phyloP scores from a whole-genome alignment of 2,888 invertebrate genomes.

The Pheosia gnoma region DNA sequence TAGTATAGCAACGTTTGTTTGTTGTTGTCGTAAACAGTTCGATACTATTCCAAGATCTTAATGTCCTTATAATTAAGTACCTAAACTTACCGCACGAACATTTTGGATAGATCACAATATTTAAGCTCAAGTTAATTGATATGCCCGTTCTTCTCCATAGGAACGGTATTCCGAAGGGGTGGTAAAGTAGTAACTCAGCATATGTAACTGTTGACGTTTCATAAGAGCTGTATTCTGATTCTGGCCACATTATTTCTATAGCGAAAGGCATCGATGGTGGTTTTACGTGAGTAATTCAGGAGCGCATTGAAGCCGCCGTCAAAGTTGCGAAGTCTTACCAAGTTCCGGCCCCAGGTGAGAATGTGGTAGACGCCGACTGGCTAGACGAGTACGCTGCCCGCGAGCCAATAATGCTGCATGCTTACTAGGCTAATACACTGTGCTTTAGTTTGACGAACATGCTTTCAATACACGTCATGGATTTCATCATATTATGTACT shows the following conservation, averaged over 20 bases:
- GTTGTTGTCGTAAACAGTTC: no score
- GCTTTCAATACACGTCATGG: neutral
- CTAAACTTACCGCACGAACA: no score
- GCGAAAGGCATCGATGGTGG: slow-evolving; percentile 65
- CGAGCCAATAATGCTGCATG: slow-evolving; percentile 72
- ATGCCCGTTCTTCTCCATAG: no score
- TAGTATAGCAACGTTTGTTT: neutral
- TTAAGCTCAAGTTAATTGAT: no score
- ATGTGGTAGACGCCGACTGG: slow-evolving; percentile 82
- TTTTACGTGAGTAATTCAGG: slow-evolving; percentile 67
- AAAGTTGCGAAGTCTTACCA: slow-evolving; percentile 81
- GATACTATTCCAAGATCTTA: no score
- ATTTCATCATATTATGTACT: no score
- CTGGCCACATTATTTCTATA: slow-evolving; percentile 22
- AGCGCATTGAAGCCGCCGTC: slow-evolving; percentile 62
- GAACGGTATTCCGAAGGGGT: no score
- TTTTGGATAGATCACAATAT: no score
- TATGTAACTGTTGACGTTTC: no score
- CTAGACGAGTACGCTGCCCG: slow-evolving; percentile 69
- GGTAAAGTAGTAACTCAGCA: no score
- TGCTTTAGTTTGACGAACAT: slow-evolving; percentile 17
- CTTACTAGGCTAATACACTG: slow-evolving; percentile 51
- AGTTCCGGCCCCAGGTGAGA: slow-evolving; percentile 81
- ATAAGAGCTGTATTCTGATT: no score
- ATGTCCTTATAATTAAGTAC: no score